Base-by-base conservation (phyloP, 2,888 invertebrate genomes). In the Chrysotoxum bicinctum region DNA sequence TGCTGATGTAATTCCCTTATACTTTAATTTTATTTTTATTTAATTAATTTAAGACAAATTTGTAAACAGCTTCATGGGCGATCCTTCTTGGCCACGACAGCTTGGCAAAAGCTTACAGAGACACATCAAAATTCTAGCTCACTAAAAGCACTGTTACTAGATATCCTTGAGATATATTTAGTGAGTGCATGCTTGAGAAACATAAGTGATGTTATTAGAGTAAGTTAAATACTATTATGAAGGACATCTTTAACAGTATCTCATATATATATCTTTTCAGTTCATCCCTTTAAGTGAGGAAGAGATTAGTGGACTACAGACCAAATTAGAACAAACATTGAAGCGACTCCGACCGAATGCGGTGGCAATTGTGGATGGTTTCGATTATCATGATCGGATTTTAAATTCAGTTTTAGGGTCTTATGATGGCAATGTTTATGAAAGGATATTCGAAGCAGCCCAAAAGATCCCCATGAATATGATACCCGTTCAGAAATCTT, bases 331-430 rank as follows among this genome's bases (percentile, higher is more conserved):
- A 89, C 94, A 94, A 48, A 92, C 96, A 69, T 93, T 99, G 56
- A 92, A 93, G 1, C 93, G 93, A 9, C 92, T 99, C 66, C 94
- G 98, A 64, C 97, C 97, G 4, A 96, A 98, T 92, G 98, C 97
- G 0, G 96, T 99, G 0, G 96, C 96, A 0, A 93, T 99, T 30
- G 98, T 98, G 0, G 99, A 99, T 92, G 95, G 97, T 14, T 99
- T 98, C 90, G 98, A 98, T 91, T 94, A 97, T 52, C 93, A 95
- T 45, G 97, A 98, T 90, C 95, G 95, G 90, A 94, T 97, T 64
- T 92, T 97, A 14, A 94, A 94, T 68, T 97, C 97, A 0, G 94
- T 96, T 0, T 91, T 97, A 10, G 97, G 97, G 4, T 94, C 95
- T 6, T 97, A 95, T 91, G 97, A 97, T 92, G 97, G 97, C 0